Percentiles rank a stretch among this genome's conserved stretches.
These are phyloP conservation scores for Euplexia lucipara DNA, from an alignment of 2,888 invertebrate species.

Conservation along the genomic window DNA sequence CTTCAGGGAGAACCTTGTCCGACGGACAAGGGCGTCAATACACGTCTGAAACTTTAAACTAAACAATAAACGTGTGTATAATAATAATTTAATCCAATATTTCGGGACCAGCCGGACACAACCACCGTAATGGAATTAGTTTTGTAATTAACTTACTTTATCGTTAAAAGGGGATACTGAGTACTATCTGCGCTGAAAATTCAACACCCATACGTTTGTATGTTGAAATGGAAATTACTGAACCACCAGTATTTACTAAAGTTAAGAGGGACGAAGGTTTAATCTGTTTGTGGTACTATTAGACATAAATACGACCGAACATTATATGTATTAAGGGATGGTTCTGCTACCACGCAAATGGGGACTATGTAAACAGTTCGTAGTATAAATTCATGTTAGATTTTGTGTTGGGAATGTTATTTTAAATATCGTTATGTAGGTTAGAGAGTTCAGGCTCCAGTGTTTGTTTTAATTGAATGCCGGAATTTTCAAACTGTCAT, in stretches of 20 bases:
- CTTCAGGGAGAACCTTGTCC: conserved; percentile 40
- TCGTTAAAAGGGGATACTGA: conserved; percentile 78
- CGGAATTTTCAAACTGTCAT: conserved; percentile 29
- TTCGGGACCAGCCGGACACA: conserved; percentile 68
- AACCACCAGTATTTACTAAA: conserved; percentile 68
- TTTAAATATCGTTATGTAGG: conserved; percentile 48
- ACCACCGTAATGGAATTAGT: conserved; percentile 82
- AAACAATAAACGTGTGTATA: conserved; percentile 66
- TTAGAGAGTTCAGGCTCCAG: conserved; percentile 26
- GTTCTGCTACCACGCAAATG: conserved; percentile 46
- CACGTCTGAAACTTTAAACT: conserved; percentile 58
- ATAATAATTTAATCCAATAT: conserved; percentile 71
- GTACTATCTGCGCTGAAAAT: conserved; percentile 76
- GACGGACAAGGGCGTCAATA: conserved; percentile 52
- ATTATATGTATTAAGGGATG: conserved; percentile 64
- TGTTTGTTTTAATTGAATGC: conserved; percentile 47
- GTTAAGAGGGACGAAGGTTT: conserved; percentile 69
- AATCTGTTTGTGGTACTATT: conserved; percentile 69
- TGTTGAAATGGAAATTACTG: conserved; percentile 66
- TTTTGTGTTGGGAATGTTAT: conserved; percentile 58
- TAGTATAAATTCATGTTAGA: conserved; percentile 50
- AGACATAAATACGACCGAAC: conserved; percentile 65
- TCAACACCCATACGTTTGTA: conserved; percentile 74
- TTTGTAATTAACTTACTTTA: conserved; percentile 83
- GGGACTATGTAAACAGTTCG: conserved; percentile 45